Conservation (phyloP, 2,113 vertebrate genomes). For the Vulpes vulpes region DNA sequence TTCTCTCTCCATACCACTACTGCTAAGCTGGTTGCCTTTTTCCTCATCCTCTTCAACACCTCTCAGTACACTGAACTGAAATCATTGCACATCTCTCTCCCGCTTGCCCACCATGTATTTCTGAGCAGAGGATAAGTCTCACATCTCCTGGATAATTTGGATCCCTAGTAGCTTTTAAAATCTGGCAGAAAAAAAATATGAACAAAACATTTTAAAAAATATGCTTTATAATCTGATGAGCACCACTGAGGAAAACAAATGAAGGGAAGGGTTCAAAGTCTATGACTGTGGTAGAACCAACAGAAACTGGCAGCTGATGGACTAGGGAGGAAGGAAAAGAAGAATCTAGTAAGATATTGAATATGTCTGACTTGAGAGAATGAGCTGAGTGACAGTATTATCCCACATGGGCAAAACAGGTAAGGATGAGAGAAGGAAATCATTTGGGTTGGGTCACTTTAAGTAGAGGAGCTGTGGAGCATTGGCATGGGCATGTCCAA, state of each 20-base stretch:
- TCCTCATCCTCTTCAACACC: background rate
- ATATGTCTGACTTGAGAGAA: background rate
- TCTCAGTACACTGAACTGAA: background rate
- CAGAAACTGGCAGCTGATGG: fast-evolving
- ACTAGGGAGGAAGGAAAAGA: background rate
- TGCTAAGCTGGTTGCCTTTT: background rate
- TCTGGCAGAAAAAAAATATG: background rate
- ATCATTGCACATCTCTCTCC: background rate
- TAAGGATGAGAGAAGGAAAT: background rate
- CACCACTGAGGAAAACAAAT: background rate
- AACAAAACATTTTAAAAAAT: background rate
- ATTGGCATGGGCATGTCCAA: too few relatives aligned
- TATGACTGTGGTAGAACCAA: background rate
- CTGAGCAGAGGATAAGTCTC: background rate
- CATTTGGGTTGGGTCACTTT: background rate
- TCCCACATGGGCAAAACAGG: background rate
- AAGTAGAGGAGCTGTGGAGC: background rate
- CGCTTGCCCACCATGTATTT: too few relatives aligned
- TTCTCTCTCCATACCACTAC: fast-evolving
- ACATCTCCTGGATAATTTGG: background rate
- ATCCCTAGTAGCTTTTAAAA: background rate
- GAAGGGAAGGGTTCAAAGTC: background rate
- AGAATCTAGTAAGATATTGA: background rate
- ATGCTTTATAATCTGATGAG: background rate
- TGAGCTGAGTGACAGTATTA: background rate